These are phyloP conservation scores for Brachypodius melanocephalos DNA, from an alignment of 2,113 vertebrate species.

Conservation along the genomic window DNA sequence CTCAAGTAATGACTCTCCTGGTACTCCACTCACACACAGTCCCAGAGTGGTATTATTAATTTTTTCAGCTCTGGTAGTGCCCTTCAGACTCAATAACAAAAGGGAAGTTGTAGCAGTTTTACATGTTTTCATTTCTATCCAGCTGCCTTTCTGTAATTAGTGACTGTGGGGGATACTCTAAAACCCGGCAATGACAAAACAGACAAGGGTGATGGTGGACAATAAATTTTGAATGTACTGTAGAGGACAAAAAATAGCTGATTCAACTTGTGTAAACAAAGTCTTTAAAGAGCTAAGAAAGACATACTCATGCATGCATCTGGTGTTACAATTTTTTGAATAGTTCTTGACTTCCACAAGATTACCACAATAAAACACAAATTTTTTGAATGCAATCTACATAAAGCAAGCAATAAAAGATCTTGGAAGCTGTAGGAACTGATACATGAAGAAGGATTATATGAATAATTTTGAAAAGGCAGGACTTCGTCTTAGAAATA, in stretches of 20 bases:
- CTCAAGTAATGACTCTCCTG: not conserved
- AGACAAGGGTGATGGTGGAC: not conserved
- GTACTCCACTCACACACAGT: not conserved
- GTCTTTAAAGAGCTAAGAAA: not conserved
- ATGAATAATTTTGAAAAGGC: not conserved
- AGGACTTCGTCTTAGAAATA: not conserved
- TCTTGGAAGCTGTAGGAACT: not conserved
- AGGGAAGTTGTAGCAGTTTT: not conserved
- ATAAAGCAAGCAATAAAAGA: not conserved
- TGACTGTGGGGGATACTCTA: not conserved
- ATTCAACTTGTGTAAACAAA: not conserved
- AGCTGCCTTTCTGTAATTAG: constrained; percentile 9
- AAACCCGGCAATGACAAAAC: not conserved
- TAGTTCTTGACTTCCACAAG: not conserved
- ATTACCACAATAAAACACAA: not conserved
- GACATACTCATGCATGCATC: not conserved
- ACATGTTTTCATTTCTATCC: not conserved
- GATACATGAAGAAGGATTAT: not conserved
- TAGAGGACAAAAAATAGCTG: not conserved
- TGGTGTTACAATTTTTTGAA: not conserved
- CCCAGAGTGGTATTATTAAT: not conserved
- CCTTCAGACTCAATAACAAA: not conserved
- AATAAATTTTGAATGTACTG: not conserved
- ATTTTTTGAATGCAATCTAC: not conserved
- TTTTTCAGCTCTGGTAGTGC: not conserved